Conservation (phyloP, 2,888 invertebrate genomes). For the Erynnis tages region DNA sequence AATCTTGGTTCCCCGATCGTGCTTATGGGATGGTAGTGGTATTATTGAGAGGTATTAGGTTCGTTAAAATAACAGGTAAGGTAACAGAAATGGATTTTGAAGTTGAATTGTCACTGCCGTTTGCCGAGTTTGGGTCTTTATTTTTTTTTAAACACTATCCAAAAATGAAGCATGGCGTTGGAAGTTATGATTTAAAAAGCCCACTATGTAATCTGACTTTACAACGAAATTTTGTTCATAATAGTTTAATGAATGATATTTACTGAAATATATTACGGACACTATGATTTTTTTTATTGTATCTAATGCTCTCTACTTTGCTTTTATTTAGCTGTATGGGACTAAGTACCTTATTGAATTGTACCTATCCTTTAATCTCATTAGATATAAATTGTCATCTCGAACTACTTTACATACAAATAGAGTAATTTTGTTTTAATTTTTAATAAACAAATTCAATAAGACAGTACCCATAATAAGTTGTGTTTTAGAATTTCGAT, state of each 20-base stretch:
- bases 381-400: not conserved
- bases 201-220: slow-evolving; percentile 21
- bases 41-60: not conserved
- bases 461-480: too few species aligned
- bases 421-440: too few species aligned
- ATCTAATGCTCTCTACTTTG: slow-evolving; percentile 26
- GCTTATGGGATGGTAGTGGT: not conserved
- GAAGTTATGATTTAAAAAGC: slow-evolving; percentile 11
- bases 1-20: not conserved
- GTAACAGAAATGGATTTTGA: too few species aligned
- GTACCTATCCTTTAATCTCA: not conserved
- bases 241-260: too few species aligned
- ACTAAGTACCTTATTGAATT: slow-evolving; percentile 5
- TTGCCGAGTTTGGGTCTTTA: slow-evolving; percentile 26
- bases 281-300: too few species aligned
- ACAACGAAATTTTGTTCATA: slow-evolving; percentile 25
- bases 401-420: too few species aligned
- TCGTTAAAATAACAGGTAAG: not conserved
- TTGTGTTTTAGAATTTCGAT: too few species aligned
- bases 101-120: slow-evolving; percentile 22
- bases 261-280: not conserved
- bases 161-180: slow-evolving; percentile 14
- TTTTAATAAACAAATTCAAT: too few species aligned
- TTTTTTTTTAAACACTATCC: slow-evolving; percentile 14
- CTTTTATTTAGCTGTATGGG: slow-evolving; percentile 2